Evolutionary conservation across 1,140 invertebrate species (phyloP), one percentile per base, ranked within the genome.

Genomic region (Teleopsis dalmanni): DNA sequence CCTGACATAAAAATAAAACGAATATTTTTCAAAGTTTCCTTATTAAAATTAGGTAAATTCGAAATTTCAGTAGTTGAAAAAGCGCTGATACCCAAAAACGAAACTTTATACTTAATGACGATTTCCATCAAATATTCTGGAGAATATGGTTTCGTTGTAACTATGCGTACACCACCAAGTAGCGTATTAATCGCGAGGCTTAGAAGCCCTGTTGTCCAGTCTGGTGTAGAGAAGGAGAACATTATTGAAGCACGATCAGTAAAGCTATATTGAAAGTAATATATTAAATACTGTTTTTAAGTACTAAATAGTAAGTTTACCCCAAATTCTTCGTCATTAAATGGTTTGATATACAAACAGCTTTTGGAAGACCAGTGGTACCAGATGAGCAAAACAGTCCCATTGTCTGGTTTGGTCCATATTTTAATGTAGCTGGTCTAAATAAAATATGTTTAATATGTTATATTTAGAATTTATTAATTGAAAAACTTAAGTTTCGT

Each of bases 291-390:
- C 11, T 31, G n/a, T 13, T 38, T 10, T 13, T 3, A 38, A 13
- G n/a, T 2, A 38, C 18, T 16, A 11, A 38, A 3, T 13, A 16
- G 19, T 2, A 38, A 19, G 10, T 38, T 38, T 38, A 2, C 2
- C 16, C 2, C 2, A 16, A 16, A 2, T n/a, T 16, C 2, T 16
- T 10, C n/a, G 36, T 9, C 10, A n/a, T 14, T 14, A 19, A 1
- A 2, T 31, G 27, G 23, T 85, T 82, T 3, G 82, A 81, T 4
- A 87, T 63, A 59, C 80, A 76, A 0, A 86, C 86, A 22, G 84
- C 84, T 72, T 88, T 88, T 2, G 87, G 84, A n/a, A 78, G 62
- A 45, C 86, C 84, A 26, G 84, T 87, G 11, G 85, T 87, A 11
- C 85, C 85, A 51, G 82, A 85, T 0, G 83, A 76, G 37, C 56